A percentile compares a stretch with the other conserved stretches of the same genome.
phyloP scores from a whole-genome alignment of 2,113 vertebrate genomes.

The Gyps fulvus region DNA sequence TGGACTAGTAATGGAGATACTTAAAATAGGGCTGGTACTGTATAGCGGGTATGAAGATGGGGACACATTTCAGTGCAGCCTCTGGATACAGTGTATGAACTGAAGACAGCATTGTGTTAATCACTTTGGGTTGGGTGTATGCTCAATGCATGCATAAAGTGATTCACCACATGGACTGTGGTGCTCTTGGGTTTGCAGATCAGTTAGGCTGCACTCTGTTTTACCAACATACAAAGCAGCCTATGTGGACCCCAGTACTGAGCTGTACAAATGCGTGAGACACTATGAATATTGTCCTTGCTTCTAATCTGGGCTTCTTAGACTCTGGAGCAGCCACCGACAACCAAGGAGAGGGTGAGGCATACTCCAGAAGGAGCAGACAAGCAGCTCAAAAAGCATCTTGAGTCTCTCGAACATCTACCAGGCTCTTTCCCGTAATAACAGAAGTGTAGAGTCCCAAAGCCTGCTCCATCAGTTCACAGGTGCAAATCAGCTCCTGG shows the following conservation, averaged over 20 bases:
- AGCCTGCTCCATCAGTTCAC: background rate
- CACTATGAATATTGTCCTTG: background rate
- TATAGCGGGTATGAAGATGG: background rate
- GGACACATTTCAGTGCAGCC: background rate
- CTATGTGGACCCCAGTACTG: background rate
- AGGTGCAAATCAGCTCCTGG: background rate
- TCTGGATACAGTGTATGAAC: rapidly evolving
- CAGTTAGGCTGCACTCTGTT: background rate
- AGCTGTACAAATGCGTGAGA: background rate
- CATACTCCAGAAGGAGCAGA: background rate
- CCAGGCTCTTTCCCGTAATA: background rate
- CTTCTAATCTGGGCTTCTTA: background rate
- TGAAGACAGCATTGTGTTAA: rapidly evolving
- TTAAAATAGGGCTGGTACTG: too few relatives aligned
- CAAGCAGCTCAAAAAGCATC: background rate
- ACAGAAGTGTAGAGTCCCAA: background rate
- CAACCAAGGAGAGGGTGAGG: background rate
- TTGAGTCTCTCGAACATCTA: background rate
- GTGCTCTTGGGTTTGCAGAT: background rate
- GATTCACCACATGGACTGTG: rapidly evolving
- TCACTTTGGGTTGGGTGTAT: background rate
- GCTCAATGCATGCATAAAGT: rapidly evolving
- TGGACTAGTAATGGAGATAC: background rate
- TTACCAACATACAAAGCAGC: background rate
- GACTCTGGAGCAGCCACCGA: background rate